These are phyloP conservation scores for Hemithea aestivaria DNA, from an alignment of 2,888 invertebrate genomes.

Conservation along the genomic window DNA sequence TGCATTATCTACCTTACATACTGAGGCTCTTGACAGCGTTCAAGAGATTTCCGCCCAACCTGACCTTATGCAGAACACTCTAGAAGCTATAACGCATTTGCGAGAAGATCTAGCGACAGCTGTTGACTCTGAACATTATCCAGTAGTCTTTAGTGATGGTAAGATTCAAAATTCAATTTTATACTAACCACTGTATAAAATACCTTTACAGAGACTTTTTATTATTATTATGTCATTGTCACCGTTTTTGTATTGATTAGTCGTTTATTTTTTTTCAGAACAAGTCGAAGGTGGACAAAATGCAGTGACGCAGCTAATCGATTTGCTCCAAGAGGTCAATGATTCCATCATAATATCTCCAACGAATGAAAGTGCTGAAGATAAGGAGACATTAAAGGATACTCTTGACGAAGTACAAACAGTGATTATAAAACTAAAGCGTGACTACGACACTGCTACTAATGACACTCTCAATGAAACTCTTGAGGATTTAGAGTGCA, in stretches of 20 bases:
- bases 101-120: slow-evolving; percentile 40
- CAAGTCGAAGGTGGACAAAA: slow-evolving; percentile 29
- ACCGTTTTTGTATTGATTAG: background rate
- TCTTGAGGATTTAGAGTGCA: slow-evolving; percentile 74
- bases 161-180: slow-evolving; percentile 4
- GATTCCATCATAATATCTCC: slow-evolving; percentile 41
- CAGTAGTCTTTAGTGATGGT: slow-evolving; percentile 23
- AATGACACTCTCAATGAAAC: slow-evolving; percentile 68
- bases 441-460: slow-evolving; percentile 52
- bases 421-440: slow-evolving; percentile 65
- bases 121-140: slow-evolving; percentile 20
- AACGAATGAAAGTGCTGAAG: slow-evolving; percentile 35
- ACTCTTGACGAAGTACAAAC: slow-evolving; percentile 69
- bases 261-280: slow-evolving; percentile 34
- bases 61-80: slow-evolving; percentile 34
- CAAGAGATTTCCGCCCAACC: slow-evolving; percentile 28
- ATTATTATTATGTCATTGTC: too few relatives aligned
- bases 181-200: too few relatives aligned
- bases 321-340: slow-evolving; percentile 52
- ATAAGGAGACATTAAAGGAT: slow-evolving; percentile 51
- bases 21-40: slow-evolving; percentile 33
- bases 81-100: slow-evolving; percentile 40
- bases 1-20: slow-evolving; percentile 35
- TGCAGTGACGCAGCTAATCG: slow-evolving; percentile 47
- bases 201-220: too few relatives aligned